phyloP scores from a whole-genome alignment of 1,140 invertebrate genomes.

The Drosophila sproati region DNA sequence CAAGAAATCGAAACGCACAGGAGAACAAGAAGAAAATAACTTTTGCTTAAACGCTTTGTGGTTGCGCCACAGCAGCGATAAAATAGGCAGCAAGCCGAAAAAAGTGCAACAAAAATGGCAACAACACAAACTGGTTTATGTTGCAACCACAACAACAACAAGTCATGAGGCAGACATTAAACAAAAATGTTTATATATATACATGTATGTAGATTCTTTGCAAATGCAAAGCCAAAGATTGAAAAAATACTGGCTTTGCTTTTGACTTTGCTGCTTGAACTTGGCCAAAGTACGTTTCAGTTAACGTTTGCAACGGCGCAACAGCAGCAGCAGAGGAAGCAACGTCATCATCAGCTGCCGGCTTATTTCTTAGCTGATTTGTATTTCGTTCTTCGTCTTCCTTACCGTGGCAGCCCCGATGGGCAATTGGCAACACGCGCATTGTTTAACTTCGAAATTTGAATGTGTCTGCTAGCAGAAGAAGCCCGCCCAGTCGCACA shows the following conservation, averaged over 20 bases:
- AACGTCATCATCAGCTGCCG: neutral
- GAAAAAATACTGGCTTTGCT: neutral
- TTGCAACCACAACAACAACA: conserved; percentile 47
- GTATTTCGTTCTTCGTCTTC: conserved; percentile 20
- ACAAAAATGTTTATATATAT: conserved; percentile 11
- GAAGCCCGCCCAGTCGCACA: conserved; percentile 6
- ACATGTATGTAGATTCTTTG: conserved; percentile 18
- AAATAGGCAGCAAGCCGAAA: conserved; percentile 19
- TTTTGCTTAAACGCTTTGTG: conserved; percentile 74
- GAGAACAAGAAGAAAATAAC: conserved; percentile 14
- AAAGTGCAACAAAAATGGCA: conserved; percentile 41
- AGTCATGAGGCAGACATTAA: conserved; percentile 16
- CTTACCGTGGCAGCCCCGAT: neutral
- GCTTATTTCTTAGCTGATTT: conserved; percentile 50
- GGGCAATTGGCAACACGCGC: conserved; percentile 31
- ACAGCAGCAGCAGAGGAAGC: neutral
- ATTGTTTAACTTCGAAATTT: conserved; percentile 71
- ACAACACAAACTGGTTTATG: conserved; percentile 64
- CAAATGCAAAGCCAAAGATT: conserved; percentile 15
- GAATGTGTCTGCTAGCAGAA: conserved; percentile 33
- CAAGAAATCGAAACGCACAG: conserved; percentile 29
- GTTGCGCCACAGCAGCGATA: conserved; percentile 31
- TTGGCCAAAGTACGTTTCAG: conserved; percentile 57
- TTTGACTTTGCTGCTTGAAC: conserved; percentile 68
- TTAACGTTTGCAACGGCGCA: conserved; percentile 38